phyloP scores from a whole-genome alignment of 1,140 invertebrate genomes.

The Saccostrea echinata region DNA sequence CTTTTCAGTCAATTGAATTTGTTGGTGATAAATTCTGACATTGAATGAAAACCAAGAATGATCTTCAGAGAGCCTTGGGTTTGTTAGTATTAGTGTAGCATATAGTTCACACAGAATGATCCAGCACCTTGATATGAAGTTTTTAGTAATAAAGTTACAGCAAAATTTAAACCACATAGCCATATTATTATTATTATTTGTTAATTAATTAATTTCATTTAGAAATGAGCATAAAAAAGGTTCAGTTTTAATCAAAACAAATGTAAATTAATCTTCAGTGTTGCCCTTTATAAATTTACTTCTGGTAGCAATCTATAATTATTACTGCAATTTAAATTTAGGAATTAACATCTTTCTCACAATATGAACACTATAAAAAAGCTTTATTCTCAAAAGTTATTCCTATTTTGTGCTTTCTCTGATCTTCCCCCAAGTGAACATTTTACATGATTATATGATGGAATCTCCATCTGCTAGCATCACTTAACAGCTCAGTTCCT shows the following conservation, averaged over 20 bases:
- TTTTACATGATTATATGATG: not conserved
- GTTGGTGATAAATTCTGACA: conserved; percentile 16
- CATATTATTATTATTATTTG: no score
- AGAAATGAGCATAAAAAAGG: no score
- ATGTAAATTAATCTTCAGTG: no score
- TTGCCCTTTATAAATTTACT: no score
- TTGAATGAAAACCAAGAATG: not conserved
- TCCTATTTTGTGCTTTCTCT: not conserved
- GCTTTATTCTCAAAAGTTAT: no score
- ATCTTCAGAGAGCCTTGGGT: not conserved
- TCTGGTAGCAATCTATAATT: no score
- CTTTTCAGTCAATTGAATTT: conserved; percentile 20
- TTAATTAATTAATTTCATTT: no score
- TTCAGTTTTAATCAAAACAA: no score
- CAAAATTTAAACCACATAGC: no score
- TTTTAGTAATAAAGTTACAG: not conserved
- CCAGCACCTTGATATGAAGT: not conserved
- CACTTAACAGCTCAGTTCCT: not conserved
- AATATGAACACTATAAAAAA: no score
- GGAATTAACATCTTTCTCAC: no score
- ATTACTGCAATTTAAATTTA: no score
- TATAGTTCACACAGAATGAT: not conserved
- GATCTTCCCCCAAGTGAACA: not conserved
- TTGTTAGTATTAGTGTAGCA: not conserved
- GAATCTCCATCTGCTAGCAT: not conserved